phyloP scores from a whole-genome alignment of 2,888 invertebrate species.

The Pristionchus exspectatus region DNA sequence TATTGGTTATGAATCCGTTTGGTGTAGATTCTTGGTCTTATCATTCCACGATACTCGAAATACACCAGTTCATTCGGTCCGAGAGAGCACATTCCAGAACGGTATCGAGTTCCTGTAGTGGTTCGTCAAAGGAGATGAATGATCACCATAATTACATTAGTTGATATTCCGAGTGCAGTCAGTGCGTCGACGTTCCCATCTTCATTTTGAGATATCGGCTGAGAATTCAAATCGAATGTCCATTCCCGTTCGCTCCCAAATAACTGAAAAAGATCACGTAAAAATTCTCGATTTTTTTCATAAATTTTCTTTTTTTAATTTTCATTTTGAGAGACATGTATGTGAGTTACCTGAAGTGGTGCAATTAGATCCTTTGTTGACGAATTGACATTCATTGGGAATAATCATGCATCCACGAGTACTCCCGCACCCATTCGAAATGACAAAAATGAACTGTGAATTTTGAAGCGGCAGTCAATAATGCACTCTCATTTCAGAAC shows the following conservation, averaged over 20 bases:
- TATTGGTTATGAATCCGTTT: conserved; percentile 1
- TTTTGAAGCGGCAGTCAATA: not conserved
- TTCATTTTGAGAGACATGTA: too few relatives aligned
- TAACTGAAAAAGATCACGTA: not conserved
- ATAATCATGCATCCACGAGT: conserved; percentile 47
- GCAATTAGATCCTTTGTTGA: conserved; percentile 27
- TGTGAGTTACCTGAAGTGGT: conserved; percentile 40
- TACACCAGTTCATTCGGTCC: not conserved
- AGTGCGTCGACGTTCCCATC: not conserved
- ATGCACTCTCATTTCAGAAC: not conserved
- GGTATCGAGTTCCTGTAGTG: conserved; percentile 33
- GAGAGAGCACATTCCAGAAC: conserved; percentile 48
- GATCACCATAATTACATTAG: conserved; percentile 49
- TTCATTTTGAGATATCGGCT: conserved; percentile 21
- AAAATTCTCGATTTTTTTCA: too few relatives aligned
- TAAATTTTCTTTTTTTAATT: too few relatives aligned
- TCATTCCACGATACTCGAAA: conserved; percentile 52
- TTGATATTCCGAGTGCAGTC: conserved; percentile 46
- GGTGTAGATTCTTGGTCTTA: conserved; percentile 45
- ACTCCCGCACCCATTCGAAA: conserved; percentile 24
- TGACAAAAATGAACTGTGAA: not conserved
- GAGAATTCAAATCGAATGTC: conserved; percentile 45
- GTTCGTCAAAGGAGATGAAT: not conserved
- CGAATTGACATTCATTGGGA: conserved; percentile 35
- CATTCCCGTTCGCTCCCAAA: conserved; percentile 10